These are phyloP conservation scores for Cryptomyrus ogoouensis DNA, from an alignment of 2,113 vertebrate species.

Conservation along the genomic window DNA sequence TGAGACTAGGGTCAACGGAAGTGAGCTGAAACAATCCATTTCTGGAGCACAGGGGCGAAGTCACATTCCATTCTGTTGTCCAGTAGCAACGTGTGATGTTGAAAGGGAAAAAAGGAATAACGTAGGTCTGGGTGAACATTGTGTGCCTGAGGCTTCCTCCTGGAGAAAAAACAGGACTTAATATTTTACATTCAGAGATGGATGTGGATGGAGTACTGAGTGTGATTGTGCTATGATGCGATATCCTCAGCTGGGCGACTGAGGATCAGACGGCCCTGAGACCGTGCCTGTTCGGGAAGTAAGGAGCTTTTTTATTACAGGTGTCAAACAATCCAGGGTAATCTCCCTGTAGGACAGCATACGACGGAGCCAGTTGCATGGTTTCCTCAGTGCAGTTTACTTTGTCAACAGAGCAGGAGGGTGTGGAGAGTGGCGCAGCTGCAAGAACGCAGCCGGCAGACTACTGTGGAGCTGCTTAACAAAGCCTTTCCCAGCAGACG, in stretches of 20 bases:
- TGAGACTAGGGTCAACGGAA: background rate
- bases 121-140: conserved; percentile 16
- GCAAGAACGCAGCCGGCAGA: background rate
- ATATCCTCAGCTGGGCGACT: background rate
- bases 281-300: background rate
- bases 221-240: background rate
- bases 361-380: conserved; percentile 30
- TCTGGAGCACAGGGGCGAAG: background rate
- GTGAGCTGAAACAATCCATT: background rate
- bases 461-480: background rate
- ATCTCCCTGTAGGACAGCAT: conserved; percentile 29
- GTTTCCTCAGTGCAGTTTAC: conserved; percentile 32
- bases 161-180: conserved; percentile 28
- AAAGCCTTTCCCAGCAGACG: background rate
- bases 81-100: conserved; percentile 10
- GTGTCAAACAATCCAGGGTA: conserved; percentile 24
- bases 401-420: conserved; percentile 36
- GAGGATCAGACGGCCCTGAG: background rate
- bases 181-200: conserved; percentile 21
- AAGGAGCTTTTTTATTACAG: background rate
- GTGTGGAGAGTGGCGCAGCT: conserved; percentile 15
- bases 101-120: background rate
- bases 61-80: background rate
- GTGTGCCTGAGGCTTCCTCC: conserved; percentile 22
- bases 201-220: background rate